Base-by-base conservation (phyloP, 1,140 invertebrate genomes). In the Cotesia glomerata region DNA sequence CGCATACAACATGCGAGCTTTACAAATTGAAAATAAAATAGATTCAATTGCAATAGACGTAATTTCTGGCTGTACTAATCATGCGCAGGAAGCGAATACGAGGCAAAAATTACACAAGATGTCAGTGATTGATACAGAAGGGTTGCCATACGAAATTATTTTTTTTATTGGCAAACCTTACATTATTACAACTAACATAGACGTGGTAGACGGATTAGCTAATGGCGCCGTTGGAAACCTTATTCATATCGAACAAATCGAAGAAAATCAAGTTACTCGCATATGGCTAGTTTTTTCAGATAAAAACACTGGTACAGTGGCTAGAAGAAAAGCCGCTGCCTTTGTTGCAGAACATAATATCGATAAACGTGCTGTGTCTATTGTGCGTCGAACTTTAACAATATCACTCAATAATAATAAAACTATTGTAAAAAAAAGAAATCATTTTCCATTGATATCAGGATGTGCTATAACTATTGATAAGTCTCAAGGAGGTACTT, bases 401-500 rank as follows among this genome's bases (percentile, higher is more conserved):
- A n/a, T n/a, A n/a, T n/a, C n/a, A n/a, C n/a, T n/a, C n/a, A n/a
- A n/a, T n/a, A n/a, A n/a, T n/a, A n/a, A n/a, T n/a, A n/a, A n/a
- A n/a, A n/a, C n/a, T n/a, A n/a, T n/a, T n/a, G n/a, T n/a, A n/a
- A n/a, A n/a, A n/a, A n/a, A n/a, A n/a, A n/a, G n/a, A n/a, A n/a
- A n/a, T n/a, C n/a, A n/a, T n/a, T n/a, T n/a, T n/a, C n/a, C n/a
- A n/a, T n/a, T n/a, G n/a, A n/a, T n/a, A n/a, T n/a, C n/a, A n/a
- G n/a, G n/a, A n/a, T n/a, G n/a, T n/a, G n/a, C n/a, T n/a, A n/a
- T n/a, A n/a, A n/a, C n/a, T n/a, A n/a, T n/a, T n/a, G n/a, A 56
- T 56, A 16, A 56, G 14, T 56, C 54, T 7, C 54, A 82, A 78
- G 80, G 81, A 73, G 77, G 79, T 72, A 83, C 80, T 34, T 84